A percentile compares a stretch with the other conserved stretches of the same genome.
Conservation (phyloP, 2,113 vertebrate genomes). For the Gobius niger region DNA sequence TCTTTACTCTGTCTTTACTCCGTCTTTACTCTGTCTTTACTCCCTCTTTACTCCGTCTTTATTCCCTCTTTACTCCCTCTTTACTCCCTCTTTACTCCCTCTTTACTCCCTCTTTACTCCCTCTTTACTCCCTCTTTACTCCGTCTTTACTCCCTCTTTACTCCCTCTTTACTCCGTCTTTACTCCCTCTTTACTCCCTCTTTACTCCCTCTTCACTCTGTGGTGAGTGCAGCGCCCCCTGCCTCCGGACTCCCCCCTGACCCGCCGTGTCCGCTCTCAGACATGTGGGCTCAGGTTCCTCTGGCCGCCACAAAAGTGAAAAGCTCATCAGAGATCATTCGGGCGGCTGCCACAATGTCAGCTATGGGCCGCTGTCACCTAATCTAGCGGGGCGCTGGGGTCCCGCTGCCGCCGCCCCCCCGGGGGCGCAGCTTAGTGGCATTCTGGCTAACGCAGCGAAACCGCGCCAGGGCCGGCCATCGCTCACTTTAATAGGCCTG, state of each 20-base stretch:
- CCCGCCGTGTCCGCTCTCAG: slow-evolving; percentile 21
- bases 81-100: no score
- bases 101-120: no score
- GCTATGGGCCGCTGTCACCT: slow-evolving; percentile 75
- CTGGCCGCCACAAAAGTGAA: slow-evolving; percentile 54
- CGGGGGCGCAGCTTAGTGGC: slow-evolving; percentile 70
- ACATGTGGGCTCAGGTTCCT: slow-evolving; percentile 60
- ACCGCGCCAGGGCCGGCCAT: slow-evolving; percentile 55
- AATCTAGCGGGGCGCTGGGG: slow-evolving; percentile 61
- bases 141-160: no score
- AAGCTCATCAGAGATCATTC: slow-evolving; percentile 70
- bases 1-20: no score
- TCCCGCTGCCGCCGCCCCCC: slow-evolving; percentile 48
- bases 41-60: no score
- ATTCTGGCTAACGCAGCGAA: slow-evolving; percentile 74
- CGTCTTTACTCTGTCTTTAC: no score
- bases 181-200: no score
- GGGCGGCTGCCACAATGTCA: slow-evolving; percentile 77
- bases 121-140: no score
- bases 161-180: no score
- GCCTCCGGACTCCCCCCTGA: neutral
- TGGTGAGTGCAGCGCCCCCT: no score
- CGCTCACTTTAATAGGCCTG: slow-evolving; percentile 78
- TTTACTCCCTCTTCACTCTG: no score
- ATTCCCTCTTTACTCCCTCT: no score